phyloP scores from a whole-genome alignment of 2,888 invertebrate genomes.

The Thelaira solivaga region DNA sequence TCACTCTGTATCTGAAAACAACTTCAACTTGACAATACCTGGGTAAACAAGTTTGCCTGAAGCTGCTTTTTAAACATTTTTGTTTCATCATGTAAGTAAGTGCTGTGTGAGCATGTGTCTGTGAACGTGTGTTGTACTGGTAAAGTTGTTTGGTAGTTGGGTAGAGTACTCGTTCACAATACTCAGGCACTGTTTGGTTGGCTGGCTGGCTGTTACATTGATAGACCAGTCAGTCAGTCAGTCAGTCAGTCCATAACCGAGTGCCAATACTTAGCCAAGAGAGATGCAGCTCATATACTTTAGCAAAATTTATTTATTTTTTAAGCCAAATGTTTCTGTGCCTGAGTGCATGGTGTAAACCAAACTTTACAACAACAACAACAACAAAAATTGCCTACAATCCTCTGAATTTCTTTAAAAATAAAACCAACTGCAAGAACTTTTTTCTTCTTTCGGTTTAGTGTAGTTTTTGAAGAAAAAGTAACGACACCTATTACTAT shows the following conservation, averaged over 20 bases:
- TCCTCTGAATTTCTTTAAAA: conserved; percentile 34
- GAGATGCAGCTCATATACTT: conserved; percentile 28
- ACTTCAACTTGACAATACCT: conserved; percentile 64
- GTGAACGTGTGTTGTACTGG: not conserved
- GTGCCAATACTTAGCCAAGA: conserved; percentile 19
- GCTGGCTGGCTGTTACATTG: conserved; percentile 36
- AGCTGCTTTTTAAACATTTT: conserved; percentile 43
- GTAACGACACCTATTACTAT: conserved; percentile 46
- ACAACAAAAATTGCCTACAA: conserved; percentile 28
- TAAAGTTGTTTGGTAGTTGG: conserved; percentile 7
- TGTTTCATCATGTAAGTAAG: conserved; percentile 8
- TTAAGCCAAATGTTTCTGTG: not conserved
- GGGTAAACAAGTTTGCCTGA: conserved; percentile 63
- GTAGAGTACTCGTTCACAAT: too few species aligned
- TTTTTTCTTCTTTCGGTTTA: not conserved
- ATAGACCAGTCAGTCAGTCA: conserved; percentile 44
- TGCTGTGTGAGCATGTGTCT: not conserved
- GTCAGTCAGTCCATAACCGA: conserved; percentile 7
- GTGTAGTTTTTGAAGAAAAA: conserved; percentile 4
- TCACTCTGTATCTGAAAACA: conserved; percentile 54
- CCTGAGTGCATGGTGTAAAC: not conserved
- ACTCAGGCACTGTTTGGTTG: conserved; percentile 17
- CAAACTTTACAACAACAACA: not conserved
- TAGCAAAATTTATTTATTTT: not conserved
- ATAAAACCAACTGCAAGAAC: conserved; percentile 19